Conservation (phyloP, 2,888 invertebrate genomes). For the Scrobipalpa atriplicella region DNA sequence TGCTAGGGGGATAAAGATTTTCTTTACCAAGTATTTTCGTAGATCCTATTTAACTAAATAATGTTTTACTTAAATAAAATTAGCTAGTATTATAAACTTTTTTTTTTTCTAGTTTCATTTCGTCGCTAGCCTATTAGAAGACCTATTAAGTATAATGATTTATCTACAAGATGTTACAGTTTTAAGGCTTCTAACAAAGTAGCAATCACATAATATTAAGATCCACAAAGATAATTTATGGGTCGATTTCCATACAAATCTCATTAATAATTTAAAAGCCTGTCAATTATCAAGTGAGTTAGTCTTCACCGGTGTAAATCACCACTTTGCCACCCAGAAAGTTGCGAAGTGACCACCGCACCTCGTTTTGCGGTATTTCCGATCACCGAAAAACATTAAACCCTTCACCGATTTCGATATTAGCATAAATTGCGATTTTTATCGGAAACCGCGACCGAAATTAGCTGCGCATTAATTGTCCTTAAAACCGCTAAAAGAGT, state of each 20-base stretch:
- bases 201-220: background rate
- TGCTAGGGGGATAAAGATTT: too few species aligned
- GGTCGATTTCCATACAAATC: background rate
- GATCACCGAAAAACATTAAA: conserved; percentile 69
- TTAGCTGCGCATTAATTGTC: conserved; percentile 63
- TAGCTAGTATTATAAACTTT: too few species aligned
- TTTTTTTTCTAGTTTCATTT: too few species aligned
- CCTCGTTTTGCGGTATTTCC: conserved; percentile 71
- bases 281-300: conserved; percentile 29
- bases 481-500: too few species aligned
- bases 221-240: background rate
- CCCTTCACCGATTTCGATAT: conserved; percentile 56
- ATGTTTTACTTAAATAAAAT: too few species aligned
- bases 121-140: too few species aligned
- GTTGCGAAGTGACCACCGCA: conserved; percentile 36
- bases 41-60: too few species aligned
- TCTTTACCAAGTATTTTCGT: too few species aligned
- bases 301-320: conserved; percentile 10
- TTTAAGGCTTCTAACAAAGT: background rate
- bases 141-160: too few species aligned
- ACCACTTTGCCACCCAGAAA: conserved; percentile 52
- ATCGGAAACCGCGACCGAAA: conserved; percentile 62
- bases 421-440: conserved; percentile 71
- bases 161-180: too few species aligned
- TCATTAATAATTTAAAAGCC: conserved; percentile 3